Base-by-base conservation (phyloP, 2,113 vertebrate genomes). In the Dicentrarchus labrax region DNA sequence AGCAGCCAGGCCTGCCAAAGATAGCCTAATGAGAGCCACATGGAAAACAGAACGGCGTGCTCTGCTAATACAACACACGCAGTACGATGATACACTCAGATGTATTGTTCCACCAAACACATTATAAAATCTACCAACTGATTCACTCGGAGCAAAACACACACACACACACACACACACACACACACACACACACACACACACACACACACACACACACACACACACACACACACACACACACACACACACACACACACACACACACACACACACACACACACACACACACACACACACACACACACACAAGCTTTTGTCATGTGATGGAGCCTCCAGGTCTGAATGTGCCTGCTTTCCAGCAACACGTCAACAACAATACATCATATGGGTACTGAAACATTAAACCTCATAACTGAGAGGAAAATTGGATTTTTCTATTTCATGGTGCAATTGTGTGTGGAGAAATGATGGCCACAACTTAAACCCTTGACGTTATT, bases 21-120 rank as follows among this genome's bases (percentile, higher is more conserved):
- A 89, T 72, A 69, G 73, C 66, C 69, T 92, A 93, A 93, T 82
- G 83, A 91, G 83, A 92, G 86, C 85, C 89, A 89, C 90, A 93
- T 91, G 90, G 89, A 77, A 85, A 71, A 87, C 77, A 60, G 78
- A 60, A 73, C 9, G 66, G 72, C 62, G 78, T 12, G 57, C 71
- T 72, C 83, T 12, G 74, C 73, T 80, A 77, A 56, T 66, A 70
- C 75, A 84, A 83, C 80, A 61, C 87, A 73, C 57, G 70, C 83
- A 84, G 59, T n/a, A 48, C 8, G 53, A 78, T 12, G 71, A 71
- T 16, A 86, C 80, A 86, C 70, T 88, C 70, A n/a, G 24, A 78
- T 45, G 71, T 88, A 85, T 86, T 92, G 85, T 90, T 80, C 73
- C 17, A 47, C 48, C 47, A 22, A 45, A 39, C 59, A 83, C 74